Conservation (phyloP, 2,888 invertebrate genomes). For the Nephrotoma appendiculata region DNA sequence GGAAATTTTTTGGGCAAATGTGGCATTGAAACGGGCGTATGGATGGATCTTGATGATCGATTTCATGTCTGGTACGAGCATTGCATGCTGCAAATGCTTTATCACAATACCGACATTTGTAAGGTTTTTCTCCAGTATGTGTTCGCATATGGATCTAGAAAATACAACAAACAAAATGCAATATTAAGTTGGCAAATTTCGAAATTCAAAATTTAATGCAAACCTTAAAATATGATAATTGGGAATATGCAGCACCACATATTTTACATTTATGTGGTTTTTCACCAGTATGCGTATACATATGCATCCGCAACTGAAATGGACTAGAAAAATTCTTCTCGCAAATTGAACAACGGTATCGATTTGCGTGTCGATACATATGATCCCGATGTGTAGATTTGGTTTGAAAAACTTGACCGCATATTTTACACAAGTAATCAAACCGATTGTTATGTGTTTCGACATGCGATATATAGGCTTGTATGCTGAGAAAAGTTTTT, state of each 20-base stretch:
- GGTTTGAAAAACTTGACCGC: too few relatives aligned
- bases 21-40: not conserved
- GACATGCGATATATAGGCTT: too few relatives aligned
- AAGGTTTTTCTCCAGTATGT: not conserved
- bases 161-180: not conserved
- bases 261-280: conserved; percentile 13
- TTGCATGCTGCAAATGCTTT: not conserved
- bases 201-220: not conserved
- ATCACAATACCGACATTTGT: not conserved
- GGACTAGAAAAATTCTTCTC: not conserved
- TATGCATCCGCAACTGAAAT: conserved; percentile 9
- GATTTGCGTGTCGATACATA: not conserved
- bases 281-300: conserved; percentile 13
- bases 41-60: not conserved
- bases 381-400: too few relatives aligned
- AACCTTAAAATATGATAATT: conserved; percentile 13
- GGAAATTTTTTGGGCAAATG: not conserved
- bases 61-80: not conserved
- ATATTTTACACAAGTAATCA: too few relatives aligned
- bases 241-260: conserved; percentile 12
- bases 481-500: too few relatives aligned
- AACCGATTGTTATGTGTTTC: too few relatives aligned
- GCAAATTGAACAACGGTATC: not conserved
- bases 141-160: not conserved
- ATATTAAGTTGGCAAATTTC: not conserved